phyloP scores from a whole-genome alignment of 2,797 vertebrate genomes.

The Leontopithecus rosalia region DNA sequence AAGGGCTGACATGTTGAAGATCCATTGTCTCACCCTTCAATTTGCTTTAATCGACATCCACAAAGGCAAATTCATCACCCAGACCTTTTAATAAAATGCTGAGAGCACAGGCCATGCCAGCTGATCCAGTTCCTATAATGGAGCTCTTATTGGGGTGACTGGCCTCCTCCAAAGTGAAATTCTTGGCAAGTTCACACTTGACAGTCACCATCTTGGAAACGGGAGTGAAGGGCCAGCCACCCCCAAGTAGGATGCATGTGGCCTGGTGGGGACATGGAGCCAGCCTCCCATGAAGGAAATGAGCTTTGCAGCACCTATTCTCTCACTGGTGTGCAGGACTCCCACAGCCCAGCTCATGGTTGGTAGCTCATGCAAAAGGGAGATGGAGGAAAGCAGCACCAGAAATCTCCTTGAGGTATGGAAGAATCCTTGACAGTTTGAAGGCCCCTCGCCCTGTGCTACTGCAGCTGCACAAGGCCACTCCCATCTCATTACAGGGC shows the following conservation, averaged over 20 bases:
- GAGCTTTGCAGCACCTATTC: too few species aligned
- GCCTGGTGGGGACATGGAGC: background rate
- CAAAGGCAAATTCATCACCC: background rate
- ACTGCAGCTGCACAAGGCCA: background rate
- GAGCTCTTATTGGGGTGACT: background rate
- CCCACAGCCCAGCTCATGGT: background rate
- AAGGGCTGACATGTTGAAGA: background rate
- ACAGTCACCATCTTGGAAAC: background rate
- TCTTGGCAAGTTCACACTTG: background rate
- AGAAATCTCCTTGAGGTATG: background rate
- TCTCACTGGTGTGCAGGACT: background rate
- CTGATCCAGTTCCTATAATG: background rate
- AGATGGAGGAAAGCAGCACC: background rate
- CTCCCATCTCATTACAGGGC: background rate
- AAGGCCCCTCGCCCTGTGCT: background rate
- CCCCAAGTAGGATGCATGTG: background rate
- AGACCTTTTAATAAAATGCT: background rate
- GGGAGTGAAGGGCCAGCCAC: background rate
- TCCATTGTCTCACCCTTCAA: background rate
- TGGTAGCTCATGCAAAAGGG: background rate
- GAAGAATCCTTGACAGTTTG: accelerated
- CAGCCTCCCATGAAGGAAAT: background rate
- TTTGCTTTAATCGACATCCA: background rate
- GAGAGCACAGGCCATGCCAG: background rate
- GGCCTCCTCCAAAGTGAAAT: background rate